These are phyloP conservation scores for Rotaria socialis DNA, from an alignment of 2,888 invertebrate species.

Conservation along the genomic window DNA sequence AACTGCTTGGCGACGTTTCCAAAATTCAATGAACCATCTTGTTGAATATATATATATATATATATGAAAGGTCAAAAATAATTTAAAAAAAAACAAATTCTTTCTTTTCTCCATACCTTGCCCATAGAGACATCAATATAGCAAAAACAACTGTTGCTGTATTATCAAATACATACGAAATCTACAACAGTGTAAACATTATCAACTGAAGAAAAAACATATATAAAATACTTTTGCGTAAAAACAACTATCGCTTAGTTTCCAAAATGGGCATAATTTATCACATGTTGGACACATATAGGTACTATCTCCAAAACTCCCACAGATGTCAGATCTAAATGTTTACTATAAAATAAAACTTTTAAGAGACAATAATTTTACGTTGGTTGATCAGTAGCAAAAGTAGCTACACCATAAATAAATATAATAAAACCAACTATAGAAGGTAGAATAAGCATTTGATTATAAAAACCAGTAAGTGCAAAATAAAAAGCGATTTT, in stretches of 20 bases:
- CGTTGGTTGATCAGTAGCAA: conserved; percentile 50
- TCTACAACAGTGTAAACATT: neutral
- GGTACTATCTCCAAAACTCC: conserved; percentile 50
- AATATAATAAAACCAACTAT: conserved; percentile 55
- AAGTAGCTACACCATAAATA: conserved; percentile 55
- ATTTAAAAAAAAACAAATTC: too few relatives aligned
- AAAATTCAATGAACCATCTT: conserved; percentile 59
- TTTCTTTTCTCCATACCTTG: conserved; percentile 51
- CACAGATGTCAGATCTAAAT: conserved; percentile 55
- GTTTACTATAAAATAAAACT: neutral
- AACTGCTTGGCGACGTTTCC: conserved; percentile 57
- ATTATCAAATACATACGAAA: conserved; percentile 57
- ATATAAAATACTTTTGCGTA: neutral
- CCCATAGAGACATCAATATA: conserved; percentile 60
- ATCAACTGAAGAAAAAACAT: neutral
- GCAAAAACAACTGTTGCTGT: conserved; percentile 59
- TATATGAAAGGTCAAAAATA: conserved; percentile 22
- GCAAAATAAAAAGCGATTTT: conserved; percentile 66
- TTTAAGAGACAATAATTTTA: conserved; percentile 41
- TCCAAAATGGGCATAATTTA: conserved; percentile 63
- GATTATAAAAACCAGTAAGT: conserved; percentile 75
- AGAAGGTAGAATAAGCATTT: conserved; percentile 72
- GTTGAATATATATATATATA: neutral
- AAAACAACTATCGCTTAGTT: conserved; percentile 53
- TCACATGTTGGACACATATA: conserved; percentile 59